phyloP scores from a whole-genome alignment of 1,140 invertebrate species.

The Palaemon carinicauda region DNA sequence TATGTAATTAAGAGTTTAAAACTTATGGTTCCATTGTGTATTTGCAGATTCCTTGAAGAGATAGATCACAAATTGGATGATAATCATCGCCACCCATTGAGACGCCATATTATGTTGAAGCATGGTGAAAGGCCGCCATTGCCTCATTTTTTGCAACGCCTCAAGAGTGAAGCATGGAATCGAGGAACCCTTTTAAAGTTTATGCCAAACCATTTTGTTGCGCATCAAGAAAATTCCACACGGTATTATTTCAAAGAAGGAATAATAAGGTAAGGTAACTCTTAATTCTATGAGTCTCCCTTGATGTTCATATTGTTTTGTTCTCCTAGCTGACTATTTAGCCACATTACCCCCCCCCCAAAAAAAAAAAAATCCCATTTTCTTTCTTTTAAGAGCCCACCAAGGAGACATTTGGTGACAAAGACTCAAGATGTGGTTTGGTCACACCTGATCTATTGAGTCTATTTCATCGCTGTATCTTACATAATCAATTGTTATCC shows the following conservation, averaged over 20 bases:
- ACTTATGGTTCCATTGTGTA: background rate
- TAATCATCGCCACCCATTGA: constrained; percentile 29
- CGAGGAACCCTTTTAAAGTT: constrained; percentile 36
- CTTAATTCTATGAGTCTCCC: no score
- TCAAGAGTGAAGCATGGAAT: constrained; percentile 23
- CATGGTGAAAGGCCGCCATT: background rate
- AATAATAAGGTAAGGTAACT: constrained; percentile 21
- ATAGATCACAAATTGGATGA: constrained; percentile 40
- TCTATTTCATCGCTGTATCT: no score
- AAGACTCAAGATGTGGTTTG: no score
- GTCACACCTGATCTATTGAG: no score
- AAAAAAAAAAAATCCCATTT: no score
- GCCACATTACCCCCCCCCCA: no score
- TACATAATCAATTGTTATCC: no score
- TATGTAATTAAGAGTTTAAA: background rate
- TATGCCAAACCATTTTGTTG: constrained; percentile 33
- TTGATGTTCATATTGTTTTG: no score
- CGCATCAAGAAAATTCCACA: constrained; percentile 15
- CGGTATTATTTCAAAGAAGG: constrained; percentile 20
- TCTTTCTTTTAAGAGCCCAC: no score
- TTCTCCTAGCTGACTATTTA: no score
- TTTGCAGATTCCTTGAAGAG: constrained; percentile 42
- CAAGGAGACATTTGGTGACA: no score
- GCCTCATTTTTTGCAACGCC: background rate
- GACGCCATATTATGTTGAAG: background rate